phyloP scores from a whole-genome alignment of 2,797 vertebrate species.

The Adelosebastes latens region DNA sequence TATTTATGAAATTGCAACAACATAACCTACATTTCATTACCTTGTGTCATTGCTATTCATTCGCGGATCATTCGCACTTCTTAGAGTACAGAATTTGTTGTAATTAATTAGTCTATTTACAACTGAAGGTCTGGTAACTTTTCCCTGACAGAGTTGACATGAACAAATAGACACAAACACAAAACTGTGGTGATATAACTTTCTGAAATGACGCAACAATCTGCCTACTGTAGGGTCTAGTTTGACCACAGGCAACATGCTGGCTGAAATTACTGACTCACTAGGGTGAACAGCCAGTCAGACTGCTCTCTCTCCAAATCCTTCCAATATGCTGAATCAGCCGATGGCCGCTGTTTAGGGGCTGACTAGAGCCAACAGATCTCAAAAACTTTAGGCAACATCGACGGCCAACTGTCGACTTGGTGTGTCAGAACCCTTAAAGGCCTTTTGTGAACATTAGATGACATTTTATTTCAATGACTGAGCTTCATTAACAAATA shows the following conservation, averaged over 20 bases:
- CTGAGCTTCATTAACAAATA: background rate
- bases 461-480: background rate
- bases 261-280: slow-evolving; percentile 32
- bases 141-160: background rate
- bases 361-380: background rate
- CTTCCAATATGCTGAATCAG: background rate
- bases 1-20: slow-evolving; percentile 28
- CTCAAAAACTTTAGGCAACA: background rate
- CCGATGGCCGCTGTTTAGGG: background rate
- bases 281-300: background rate
- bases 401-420: background rate
- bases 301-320: background rate
- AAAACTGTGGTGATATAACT: background rate
- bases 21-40: slow-evolving; percentile 9
- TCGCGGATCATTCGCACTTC: background rate
- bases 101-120: background rate
- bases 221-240: background rate
- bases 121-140: background rate
- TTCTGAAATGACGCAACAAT: slow-evolving; percentile 11
- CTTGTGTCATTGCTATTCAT: slow-evolving; percentile 4
- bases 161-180: background rate
- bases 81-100: background rate
- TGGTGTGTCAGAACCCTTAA: background rate
- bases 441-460: background rate
- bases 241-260: slow-evolving; percentile 20